phyloP scores from a whole-genome alignment of 2,113 vertebrate species.

The Eurystomus gularis region DNA sequence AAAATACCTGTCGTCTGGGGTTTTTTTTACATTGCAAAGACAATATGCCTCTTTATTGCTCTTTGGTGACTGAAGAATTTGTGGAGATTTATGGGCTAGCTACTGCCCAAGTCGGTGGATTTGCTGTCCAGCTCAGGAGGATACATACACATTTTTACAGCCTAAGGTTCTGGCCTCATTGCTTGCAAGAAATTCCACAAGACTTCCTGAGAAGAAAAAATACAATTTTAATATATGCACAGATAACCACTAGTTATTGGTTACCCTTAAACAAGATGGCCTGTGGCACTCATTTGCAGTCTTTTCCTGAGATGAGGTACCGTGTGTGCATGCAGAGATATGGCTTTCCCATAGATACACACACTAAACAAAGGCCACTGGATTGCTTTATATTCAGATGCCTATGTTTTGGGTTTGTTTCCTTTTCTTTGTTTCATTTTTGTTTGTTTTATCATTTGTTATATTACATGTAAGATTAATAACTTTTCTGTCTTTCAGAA shows the following conservation, averaged over 20 bases:
- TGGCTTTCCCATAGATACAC: neutral
- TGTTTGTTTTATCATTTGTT: neutral
- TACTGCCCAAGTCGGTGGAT: neutral
- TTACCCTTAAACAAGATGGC: neutral
- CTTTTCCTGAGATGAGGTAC: neutral
- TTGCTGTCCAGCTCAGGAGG: neutral
- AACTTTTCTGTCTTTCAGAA: neutral
- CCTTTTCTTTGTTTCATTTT: neutral
- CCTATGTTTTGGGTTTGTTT: neutral
- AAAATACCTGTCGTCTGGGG: neutral
- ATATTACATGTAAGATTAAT: neutral
- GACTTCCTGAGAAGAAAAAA: neutral
- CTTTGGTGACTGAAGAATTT: neutral
- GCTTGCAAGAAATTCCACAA: neutral
- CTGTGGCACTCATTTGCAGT: neutral
- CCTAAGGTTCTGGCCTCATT: neutral
- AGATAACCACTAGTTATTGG: neutral
- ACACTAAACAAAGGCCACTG: neutral
- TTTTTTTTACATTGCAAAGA: neutral
- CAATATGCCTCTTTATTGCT: neutral
- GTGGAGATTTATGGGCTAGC: neutral
- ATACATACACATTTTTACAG: neutral
- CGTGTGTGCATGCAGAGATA: neutral
- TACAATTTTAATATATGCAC: neutral
- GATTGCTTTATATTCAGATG: neutral